Evolutionary conservation across 2,113 vertebrate genomes (phyloP).

Genomic region (Steatornis caripensis): DNA sequence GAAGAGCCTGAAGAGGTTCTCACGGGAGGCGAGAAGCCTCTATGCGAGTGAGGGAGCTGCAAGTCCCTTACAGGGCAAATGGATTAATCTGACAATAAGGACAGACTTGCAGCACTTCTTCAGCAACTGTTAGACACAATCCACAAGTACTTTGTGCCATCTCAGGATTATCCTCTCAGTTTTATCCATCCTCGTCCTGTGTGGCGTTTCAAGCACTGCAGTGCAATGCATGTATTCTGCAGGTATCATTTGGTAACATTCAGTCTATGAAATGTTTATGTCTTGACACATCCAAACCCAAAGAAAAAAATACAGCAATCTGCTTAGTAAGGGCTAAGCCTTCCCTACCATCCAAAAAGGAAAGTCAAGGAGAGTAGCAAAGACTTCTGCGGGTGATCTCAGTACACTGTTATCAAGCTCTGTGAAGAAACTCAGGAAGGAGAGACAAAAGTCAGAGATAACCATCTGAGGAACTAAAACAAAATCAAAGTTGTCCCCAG

Average conservation of each 20-base stretch:
- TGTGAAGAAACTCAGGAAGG: neutral
- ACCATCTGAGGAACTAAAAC: neutral
- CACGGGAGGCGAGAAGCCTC: neutral
- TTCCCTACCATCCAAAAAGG: neutral
- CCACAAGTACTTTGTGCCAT: neutral
- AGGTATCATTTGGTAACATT: neutral
- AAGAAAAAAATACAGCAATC: neutral
- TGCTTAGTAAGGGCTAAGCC: neutral
- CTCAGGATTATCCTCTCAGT: neutral
- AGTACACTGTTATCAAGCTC: neutral
- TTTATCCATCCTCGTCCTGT: neutral
- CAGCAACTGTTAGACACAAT: neutral
- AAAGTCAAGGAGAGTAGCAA: neutral
- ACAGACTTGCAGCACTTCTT: neutral
- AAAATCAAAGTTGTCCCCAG: neutral
- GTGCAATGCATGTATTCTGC: neutral
- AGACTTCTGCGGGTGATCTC: neutral
- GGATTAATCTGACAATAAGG: neutral
- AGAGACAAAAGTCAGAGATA: neutral
- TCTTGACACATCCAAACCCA: neutral
- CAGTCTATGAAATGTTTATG: neutral
- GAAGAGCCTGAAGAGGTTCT: neutral
- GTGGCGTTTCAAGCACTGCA: neutral
- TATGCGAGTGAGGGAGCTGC: neutral
- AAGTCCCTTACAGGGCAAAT: neutral